phyloP scores from a whole-genome alignment of 2,797 vertebrate genomes.

The Gymnocypris eckloni region DNA sequence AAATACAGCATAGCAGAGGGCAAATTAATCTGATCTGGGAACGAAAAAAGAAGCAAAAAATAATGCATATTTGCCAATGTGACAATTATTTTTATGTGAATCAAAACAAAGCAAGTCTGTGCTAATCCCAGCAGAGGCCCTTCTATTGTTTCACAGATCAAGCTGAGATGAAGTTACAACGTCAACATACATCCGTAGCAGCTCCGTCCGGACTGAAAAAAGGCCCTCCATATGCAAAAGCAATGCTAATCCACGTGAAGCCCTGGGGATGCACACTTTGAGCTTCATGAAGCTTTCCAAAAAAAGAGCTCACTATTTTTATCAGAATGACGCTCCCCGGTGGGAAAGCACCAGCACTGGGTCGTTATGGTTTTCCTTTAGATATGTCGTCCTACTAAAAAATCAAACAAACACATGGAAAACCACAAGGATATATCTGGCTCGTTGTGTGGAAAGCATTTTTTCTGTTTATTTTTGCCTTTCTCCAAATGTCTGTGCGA shows the following conservation, averaged over 20 bases:
- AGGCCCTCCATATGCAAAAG: conserved; percentile 34
- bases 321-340: conserved; percentile 71
- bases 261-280: conserved; percentile 68
- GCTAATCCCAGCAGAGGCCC: conserved; percentile 23
- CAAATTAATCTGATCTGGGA: conserved; percentile 26
- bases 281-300: conserved; percentile 69
- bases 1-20: conserved; percentile 19
- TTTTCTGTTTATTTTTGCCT: conserved; percentile 20
- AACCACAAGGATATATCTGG: conserved; percentile 79
- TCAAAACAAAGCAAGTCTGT: conserved; percentile 36
- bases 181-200: conserved; percentile 34
- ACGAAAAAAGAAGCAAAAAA: conserved; percentile 23
- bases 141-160: conserved; percentile 50
- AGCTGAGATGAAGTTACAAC: conserved; percentile 47
- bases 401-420: conserved; percentile 79
- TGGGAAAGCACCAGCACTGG: conserved; percentile 78
- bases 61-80: conserved; percentile 19
- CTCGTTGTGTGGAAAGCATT: conserved; percentile 73
- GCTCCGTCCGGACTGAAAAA: conserved; percentile 20
- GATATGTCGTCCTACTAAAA: conserved; percentile 77
- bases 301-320: conserved; percentile 74
- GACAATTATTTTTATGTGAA: conserved; percentile 50
- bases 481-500: conserved; percentile 67
- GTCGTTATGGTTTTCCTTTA: conserved; percentile 75
- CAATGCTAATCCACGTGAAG: conserved; percentile 33